Evolutionary conservation across 1,140 invertebrate species (phyloP), one percentile per base, ranked within the genome.

Genomic region (Sycophila sp.): DNA sequence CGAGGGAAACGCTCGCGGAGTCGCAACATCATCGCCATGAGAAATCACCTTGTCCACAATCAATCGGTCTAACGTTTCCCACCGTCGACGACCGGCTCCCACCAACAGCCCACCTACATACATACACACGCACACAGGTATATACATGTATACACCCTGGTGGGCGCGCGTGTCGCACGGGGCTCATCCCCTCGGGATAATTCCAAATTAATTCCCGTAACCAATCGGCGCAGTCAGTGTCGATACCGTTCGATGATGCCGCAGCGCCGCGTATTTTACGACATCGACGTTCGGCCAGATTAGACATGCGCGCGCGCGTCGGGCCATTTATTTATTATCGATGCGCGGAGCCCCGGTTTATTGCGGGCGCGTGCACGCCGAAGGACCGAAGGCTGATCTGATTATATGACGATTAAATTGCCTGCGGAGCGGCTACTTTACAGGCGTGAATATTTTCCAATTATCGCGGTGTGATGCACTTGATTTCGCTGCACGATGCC

Each of bases 201-300:
- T 24, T 38, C 5, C n/a, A 51, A 65, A 80, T 78, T 77, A 79
- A 80, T 79, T 80, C 78, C 78, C 78, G 79, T 78, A 79, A 73
- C 75, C 45, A 62, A 69, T 66, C 13, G 36, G 11, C 47, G 15
- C 49, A 55, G 64, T 22, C 49, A 63, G 51, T 40, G 56, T 13
- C 66, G 58, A 69, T 62, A 69, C 51, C 36, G 38, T 45, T 68
- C 55, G 55, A 68, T 68, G 59, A 68, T 68, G 38, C 58, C 40
- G 36, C 58, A 28, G 17, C 4, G 28, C 7, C 17, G 28, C 34
- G 49, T n/a, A n/a, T n/a, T n/a, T n/a, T n/a, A n/a, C n/a, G n/a
- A n/a, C n/a, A n/a, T n/a, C n/a, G n/a, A 49, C 40, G 34, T 17
- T 34, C 65, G 28, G 17, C n/a, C 8, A 4, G 19, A 59, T 60